A percentile compares a stretch with the other conserved stretches of the same genome.
Evolutionary conservation across 2,113 vertebrate genomes (phyloP).

Genomic region (Myotis davidii): DNA sequence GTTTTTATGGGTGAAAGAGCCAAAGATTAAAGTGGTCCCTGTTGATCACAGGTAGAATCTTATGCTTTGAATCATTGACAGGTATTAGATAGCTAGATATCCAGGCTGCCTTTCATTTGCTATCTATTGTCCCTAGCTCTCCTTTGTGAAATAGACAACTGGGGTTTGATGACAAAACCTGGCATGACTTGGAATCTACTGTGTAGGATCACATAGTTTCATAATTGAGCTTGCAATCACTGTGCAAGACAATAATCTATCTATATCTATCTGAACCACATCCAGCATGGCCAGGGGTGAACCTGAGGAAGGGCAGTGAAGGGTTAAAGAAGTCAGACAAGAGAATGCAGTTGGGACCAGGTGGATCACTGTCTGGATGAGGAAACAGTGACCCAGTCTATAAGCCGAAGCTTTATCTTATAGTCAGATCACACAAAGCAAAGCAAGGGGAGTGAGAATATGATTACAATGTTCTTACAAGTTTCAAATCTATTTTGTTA

Average conservation of each 20-base stretch:
- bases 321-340: no score
- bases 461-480: no score
- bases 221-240: constrained; percentile 52
- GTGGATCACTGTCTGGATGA: no score
- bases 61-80: constrained; percentile 63
- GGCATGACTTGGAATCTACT: constrained; percentile 63
- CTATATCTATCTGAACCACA: not conserved
- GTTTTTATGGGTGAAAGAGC: constrained; percentile 24
- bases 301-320: no score
- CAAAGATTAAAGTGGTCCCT: constrained; percentile 55
- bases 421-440: no score
- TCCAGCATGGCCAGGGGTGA: no score
- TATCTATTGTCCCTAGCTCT: constrained; percentile 40
- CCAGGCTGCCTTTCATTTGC: constrained; percentile 60
- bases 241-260: not conserved
- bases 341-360: no score
- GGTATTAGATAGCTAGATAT: constrained; percentile 65
- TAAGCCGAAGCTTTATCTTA: no score
- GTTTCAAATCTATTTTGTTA: no score
- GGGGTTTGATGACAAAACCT: constrained; percentile 74
- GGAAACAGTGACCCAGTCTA: no score
- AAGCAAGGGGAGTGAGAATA: no score
- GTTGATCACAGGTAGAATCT: constrained; percentile 52
- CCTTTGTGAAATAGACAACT: constrained; percentile 57
- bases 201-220: constrained; percentile 73